These are phyloP conservation scores for Lycaon pictus DNA, from an alignment of 2,113 vertebrate genomes.

Conservation along the genomic window DNA sequence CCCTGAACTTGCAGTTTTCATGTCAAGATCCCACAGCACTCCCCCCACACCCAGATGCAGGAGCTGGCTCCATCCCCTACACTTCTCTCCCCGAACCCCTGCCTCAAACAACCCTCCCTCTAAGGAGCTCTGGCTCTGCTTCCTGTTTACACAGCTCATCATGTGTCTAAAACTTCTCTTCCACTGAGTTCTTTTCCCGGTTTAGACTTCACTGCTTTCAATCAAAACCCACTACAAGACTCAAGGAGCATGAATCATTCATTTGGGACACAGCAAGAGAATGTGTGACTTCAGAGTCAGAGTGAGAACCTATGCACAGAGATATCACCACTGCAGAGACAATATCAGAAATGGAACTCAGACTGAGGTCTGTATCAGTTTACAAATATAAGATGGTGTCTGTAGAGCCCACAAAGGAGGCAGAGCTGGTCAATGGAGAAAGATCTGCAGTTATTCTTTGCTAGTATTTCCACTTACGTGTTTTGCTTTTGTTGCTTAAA, in stretches of 20 bases:
- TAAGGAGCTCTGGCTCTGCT: neutral
- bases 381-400: neutral
- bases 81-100: neutral
- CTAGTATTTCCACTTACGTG: neutral
- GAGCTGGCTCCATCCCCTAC: neutral
- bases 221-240: neutral
- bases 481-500: neutral
- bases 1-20: neutral
- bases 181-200: neutral
- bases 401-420: neutral
- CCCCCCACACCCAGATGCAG: neutral
- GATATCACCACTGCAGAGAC: neutral
- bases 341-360: neutral
- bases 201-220: neutral
- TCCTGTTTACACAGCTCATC: neutral
- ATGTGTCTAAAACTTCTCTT: neutral
- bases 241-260: neutral
- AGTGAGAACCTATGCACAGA: neutral
- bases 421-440: neutral
- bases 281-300: neutral
- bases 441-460: neutral
- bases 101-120: neutral
- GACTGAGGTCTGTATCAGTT: accelerated
- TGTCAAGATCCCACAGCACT: neutral
- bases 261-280: neutral